Evolutionary conservation across 1,140 invertebrate genomes (phyloP).

Genomic region (Heliconius congener): DNA sequence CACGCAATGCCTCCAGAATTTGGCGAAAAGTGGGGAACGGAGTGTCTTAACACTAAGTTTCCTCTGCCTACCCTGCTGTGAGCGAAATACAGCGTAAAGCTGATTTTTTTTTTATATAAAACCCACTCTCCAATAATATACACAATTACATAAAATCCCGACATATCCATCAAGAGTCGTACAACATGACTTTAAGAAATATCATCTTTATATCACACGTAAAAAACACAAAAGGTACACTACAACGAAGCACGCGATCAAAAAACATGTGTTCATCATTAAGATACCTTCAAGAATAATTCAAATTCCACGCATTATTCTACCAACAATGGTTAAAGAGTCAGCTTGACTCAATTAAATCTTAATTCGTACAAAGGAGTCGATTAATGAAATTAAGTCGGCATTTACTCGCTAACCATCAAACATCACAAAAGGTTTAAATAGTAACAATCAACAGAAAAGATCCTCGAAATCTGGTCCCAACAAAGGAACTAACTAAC

Average conservation of each 20-base stretch:
- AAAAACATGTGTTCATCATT: slow-evolving; percentile 70
- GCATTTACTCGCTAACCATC: slow-evolving; percentile 77
- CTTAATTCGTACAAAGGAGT: slow-evolving; percentile 78
- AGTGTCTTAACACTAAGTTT: too few relatives aligned
- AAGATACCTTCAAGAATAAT: slow-evolving; percentile 62
- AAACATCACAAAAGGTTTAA: slow-evolving; percentile 70
- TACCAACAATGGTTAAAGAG: slow-evolving; percentile 58
- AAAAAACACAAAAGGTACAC: slow-evolving; percentile 46
- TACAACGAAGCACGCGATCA: slow-evolving; percentile 55
- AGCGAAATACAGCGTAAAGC: too few relatives aligned
- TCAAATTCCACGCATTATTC: slow-evolving; percentile 70
- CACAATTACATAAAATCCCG: background rate
- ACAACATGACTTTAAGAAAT: slow-evolving; percentile 37
- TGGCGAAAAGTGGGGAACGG: too few relatives aligned
- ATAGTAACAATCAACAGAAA: slow-evolving; percentile 78
- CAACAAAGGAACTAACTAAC: slow-evolving; percentile 80
- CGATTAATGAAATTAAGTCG: slow-evolving; percentile 81
- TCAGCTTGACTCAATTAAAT: slow-evolving; percentile 77
- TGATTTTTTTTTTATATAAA: background rate
- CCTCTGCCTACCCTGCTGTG: too few relatives aligned
- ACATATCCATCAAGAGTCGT: slow-evolving; percentile 1
- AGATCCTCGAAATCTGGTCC: slow-evolving; percentile 59
- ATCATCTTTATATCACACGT: slow-evolving; percentile 27
- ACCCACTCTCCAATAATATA: background rate
- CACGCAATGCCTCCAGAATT: too few relatives aligned